These are phyloP conservation scores for Apis florea DNA, from an alignment of 1,140 invertebrate genomes.

Conservation along the genomic window DNA sequence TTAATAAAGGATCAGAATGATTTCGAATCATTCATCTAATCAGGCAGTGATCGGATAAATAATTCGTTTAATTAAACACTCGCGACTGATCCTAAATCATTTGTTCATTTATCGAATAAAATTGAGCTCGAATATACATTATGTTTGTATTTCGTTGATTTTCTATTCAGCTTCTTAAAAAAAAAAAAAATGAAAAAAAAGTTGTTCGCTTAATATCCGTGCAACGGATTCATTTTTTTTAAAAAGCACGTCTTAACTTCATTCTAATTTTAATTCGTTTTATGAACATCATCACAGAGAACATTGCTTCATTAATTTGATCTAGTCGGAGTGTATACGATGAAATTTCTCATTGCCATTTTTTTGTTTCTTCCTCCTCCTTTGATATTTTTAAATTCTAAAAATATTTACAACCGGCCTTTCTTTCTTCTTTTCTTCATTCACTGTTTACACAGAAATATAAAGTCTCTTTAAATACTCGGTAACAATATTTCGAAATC, in stretches of 20 bases:
- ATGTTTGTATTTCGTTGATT: neutral
- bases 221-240: neutral
- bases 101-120: neutral
- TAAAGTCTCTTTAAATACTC: neutral
- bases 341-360: neutral
- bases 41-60: constrained; percentile 32
- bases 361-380: neutral
- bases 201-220: neutral
- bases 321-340: constrained; percentile 9
- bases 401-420: neutral
- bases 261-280: neutral
- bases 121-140: neutral
- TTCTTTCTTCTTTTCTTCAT: too few relatives aligned
- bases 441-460: neutral
- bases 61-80: neutral
- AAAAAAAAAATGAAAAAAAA: neutral
- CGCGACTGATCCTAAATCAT: neutral
- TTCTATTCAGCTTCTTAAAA: neutral
- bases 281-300: constrained; percentile 20
- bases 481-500: neutral
- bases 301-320: neutral
- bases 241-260: neutral
- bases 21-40: constrained; percentile 1
- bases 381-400: neutral
- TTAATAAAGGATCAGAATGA: constrained; percentile 10